These are phyloP conservation scores for Epizoanthus ramosus DNA, from an alignment of 92 coral and sea anemone genomes.

Conservation along the genomic window DNA sequence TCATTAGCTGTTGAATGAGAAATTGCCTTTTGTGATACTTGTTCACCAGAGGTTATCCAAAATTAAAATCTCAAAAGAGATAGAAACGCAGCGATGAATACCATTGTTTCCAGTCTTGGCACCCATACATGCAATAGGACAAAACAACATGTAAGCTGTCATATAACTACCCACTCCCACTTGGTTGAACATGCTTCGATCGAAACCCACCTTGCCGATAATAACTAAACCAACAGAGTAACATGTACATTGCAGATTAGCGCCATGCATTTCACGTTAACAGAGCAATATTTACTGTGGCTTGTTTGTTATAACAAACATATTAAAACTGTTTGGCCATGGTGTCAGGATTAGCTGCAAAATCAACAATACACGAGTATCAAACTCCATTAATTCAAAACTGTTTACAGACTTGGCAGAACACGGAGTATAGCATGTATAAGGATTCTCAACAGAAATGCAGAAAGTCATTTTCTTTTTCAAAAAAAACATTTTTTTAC, in stretches of 20 bases:
- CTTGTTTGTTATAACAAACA: background rate
- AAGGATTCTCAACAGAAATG: too few species aligned
- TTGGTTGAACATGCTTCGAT: background rate
- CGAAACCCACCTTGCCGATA: background rate
- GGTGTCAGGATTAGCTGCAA: background rate
- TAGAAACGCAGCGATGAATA: background rate
- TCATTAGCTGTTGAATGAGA: slow-evolving; percentile 12
- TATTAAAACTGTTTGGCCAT: background rate
- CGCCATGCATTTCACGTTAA: background rate
- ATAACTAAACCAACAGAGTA: background rate
- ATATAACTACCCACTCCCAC: background rate
- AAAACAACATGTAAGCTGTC: background rate
- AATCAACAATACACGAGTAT: slow-evolving; percentile 1
- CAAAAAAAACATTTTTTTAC: background rate
- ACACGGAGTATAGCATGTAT: background rate
- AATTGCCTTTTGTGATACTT: background rate
- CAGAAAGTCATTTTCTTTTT: background rate
- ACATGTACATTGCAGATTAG: too few species aligned
- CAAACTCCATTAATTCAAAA: background rate
- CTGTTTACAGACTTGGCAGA: background rate
- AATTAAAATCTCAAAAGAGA: slow-evolving; percentile 20
- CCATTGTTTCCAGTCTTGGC: background rate
- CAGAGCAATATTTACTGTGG: background rate
- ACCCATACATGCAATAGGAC: background rate
- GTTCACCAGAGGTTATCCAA: background rate